Evolutionary conservation across 23 tunicate genomes (phyloP).

Genomic region (Oikopleura vanhoeffeni): DNA sequence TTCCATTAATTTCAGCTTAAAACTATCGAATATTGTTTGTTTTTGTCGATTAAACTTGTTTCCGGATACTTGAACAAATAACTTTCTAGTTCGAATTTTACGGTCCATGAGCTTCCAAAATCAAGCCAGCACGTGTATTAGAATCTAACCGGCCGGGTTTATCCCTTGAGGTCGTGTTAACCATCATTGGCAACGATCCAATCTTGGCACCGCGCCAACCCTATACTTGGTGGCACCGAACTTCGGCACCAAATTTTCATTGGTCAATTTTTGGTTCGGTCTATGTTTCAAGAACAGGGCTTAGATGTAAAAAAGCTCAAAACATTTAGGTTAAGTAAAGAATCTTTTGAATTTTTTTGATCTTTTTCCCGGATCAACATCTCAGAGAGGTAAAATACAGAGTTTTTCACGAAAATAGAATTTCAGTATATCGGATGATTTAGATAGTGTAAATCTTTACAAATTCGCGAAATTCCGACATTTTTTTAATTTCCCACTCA

Average conservation of each 20-base stretch:
- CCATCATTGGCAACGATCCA: neutral
- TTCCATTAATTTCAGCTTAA: no score
- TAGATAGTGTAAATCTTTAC: no score
- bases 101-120: neutral
- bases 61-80: neutral
- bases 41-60: no score
- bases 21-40: no score
- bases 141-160: no score
- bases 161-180: no score
- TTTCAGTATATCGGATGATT: neutral
- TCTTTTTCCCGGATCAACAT: neutral
- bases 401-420: neutral
- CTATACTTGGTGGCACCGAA: neutral
- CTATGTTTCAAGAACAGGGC: neutral
- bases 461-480: no score
- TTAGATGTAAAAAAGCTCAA: no score
- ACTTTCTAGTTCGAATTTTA: neutral
- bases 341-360: no score
- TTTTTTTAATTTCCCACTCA: no score
- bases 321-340: no score
- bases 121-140: neutral
- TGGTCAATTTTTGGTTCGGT: neutral
- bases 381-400: neutral
- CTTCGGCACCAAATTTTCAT: neutral
- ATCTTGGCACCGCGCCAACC: neutral